These are phyloP conservation scores for Villa cingulata DNA, from an alignment of 2,888 invertebrate species.

Conservation along the genomic window DNA sequence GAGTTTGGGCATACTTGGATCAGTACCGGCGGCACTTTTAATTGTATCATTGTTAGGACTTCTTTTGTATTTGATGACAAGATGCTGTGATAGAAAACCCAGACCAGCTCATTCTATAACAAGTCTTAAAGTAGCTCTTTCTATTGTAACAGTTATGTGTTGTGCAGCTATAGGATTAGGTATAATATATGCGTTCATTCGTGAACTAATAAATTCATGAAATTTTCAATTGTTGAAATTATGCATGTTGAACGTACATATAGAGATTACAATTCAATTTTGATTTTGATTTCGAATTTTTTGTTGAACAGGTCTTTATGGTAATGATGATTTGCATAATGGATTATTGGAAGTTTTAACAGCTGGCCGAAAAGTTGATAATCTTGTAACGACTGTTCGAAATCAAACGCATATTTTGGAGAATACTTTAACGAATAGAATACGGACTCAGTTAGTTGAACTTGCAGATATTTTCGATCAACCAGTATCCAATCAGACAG, in stretches of 20 bases:
- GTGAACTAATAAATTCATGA: background rate
- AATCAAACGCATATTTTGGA: slow-evolving; percentile 72
- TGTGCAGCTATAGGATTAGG: slow-evolving; percentile 81
- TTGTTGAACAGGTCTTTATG: slow-evolving; percentile 51
- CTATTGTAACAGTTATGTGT: slow-evolving; percentile 71
- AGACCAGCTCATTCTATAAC: slow-evolving; percentile 78
- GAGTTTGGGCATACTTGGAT: slow-evolving; percentile 86
- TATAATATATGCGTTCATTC: slow-evolving; percentile 16
- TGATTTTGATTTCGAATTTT: too few relatives aligned
- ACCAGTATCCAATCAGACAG: slow-evolving; percentile 63
- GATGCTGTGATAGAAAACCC: slow-evolving; percentile 91
- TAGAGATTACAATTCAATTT: background rate
- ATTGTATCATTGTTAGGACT: slow-evolving; percentile 79
- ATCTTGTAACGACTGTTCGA: slow-evolving; percentile 62
- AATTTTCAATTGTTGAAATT: background rate
- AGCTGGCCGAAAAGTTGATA: slow-evolving; percentile 69
- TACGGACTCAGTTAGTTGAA: slow-evolving; percentile 54
- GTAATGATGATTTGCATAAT: slow-evolving; percentile 89
- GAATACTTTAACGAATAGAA: slow-evolving; percentile 54
- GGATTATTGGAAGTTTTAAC: slow-evolving; percentile 69
- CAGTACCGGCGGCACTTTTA: slow-evolving; percentile 86
- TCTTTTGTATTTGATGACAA: slow-evolving; percentile 81
- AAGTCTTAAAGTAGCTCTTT: slow-evolving; percentile 67
- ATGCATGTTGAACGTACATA: background rate
- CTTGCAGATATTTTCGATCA: slow-evolving; percentile 64